A percentile compares a stretch with the other conserved stretches of the same genome.
phyloP scores from a whole-genome alignment of 2,888 invertebrate species.

The Cremastobaeus sp. region DNA sequence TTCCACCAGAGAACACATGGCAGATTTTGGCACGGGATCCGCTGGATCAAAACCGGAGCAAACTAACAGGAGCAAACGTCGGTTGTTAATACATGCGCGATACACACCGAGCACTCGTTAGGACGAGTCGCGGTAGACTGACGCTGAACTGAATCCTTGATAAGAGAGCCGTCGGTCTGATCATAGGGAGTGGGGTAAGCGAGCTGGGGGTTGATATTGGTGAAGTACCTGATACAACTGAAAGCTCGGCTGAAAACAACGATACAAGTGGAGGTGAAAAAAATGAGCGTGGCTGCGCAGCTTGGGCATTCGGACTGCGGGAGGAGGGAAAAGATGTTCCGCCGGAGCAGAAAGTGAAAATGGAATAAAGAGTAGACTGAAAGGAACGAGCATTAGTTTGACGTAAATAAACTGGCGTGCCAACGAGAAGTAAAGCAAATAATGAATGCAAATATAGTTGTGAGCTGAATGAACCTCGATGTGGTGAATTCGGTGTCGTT shows the following conservation, averaged over 20 bases:
- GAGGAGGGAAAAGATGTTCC: neutral
- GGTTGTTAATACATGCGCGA: constrained; percentile 20
- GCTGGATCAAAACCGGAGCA: constrained; percentile 36
- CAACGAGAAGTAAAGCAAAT: constrained; percentile 6
- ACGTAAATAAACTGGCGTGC: constrained; percentile 3
- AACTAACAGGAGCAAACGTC: constrained; percentile 28
- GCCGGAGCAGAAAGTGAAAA: constrained; percentile 16
- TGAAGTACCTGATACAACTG: constrained; percentile 39
- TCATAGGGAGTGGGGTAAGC: constrained; percentile 61
- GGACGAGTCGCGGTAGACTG: constrained; percentile 66
- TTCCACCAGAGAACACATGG: constrained; percentile 71
- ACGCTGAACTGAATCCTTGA: constrained; percentile 46
- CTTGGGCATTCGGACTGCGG: neutral
- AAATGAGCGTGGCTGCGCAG: constrained; percentile 24
- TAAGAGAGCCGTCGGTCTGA: constrained; percentile 42
- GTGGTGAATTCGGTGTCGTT: constrained; percentile 6
- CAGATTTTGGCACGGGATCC: constrained; percentile 66
- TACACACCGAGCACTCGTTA: constrained; percentile 44
- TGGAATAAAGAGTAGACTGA: constrained; percentile 20
- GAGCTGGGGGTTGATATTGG: constrained; percentile 66
- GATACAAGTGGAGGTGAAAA: constrained; percentile 21
- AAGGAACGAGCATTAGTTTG: constrained; percentile 4
- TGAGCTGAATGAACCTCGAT: constrained; percentile 13
- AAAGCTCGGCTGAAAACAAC: constrained; percentile 28
- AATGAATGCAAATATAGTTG: constrained; percentile 4